Conservation (phyloP, 2,888 invertebrate genomes). For the Gymnocheta viridis region DNA sequence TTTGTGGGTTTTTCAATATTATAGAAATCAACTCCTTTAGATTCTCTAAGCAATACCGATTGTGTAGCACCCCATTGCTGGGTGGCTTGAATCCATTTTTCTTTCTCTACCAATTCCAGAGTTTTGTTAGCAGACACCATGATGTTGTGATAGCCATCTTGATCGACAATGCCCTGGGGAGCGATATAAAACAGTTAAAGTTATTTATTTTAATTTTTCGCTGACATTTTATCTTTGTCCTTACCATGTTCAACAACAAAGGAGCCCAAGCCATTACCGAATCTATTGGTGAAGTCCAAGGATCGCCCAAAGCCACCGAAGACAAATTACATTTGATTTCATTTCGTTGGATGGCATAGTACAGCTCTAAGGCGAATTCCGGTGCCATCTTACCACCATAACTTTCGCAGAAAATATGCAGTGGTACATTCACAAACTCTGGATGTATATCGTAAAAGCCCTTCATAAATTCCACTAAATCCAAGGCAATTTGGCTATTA, state of each 20-base stretch:
- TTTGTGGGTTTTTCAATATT: constrained; percentile 85
- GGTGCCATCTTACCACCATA: constrained; percentile 97
- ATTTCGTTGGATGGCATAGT: constrained; percentile 85
- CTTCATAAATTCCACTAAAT: constrained; percentile 88
- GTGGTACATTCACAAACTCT: constrained; percentile 87
- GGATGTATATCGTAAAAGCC: constrained; percentile 87
- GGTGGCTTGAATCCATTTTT: constrained; percentile 82
- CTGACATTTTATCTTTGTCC: background rate
- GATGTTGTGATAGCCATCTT: constrained; percentile 85
- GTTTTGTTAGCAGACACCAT: constrained; percentile 84
- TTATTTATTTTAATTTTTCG: background rate
- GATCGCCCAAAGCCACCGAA: constrained; percentile 92
- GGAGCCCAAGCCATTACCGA: constrained; percentile 92
- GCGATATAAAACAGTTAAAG: constrained; percentile 8
- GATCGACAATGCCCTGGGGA: constrained; percentile 86
- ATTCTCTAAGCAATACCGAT: constrained; percentile 84
- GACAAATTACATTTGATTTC: constrained; percentile 87
- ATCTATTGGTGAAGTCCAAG: constrained; percentile 95
- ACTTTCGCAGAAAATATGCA: constrained; percentile 94
- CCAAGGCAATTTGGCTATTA: constrained; percentile 87
- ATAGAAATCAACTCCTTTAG: constrained; percentile 89
- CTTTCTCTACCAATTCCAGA: constrained; percentile 83
- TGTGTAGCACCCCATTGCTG: constrained; percentile 86
- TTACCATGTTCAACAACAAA: constrained; percentile 87
- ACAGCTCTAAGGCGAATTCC: constrained; percentile 86